Conservation (phyloP, 35 echinoderm and acorn worm species). For the Stichopus chloronotus region DNA sequence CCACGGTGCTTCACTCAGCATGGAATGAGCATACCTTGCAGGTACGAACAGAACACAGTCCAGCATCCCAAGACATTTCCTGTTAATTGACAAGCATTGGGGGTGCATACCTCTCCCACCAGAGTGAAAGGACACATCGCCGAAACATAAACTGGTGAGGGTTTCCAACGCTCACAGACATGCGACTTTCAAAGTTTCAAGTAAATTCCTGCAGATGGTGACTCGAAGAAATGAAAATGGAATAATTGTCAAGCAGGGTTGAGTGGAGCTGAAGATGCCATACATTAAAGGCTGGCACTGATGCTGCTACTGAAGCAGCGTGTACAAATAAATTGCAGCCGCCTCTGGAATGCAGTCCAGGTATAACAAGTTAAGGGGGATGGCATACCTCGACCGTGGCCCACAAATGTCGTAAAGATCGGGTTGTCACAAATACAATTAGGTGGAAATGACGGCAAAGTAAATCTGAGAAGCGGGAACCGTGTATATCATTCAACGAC, state of each 20-base stretch:
- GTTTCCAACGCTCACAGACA: not conserved
- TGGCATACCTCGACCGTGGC: not conserved
- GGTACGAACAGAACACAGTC: not conserved
- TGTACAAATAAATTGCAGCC: slow-evolving; percentile 24
- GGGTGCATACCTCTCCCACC: not conserved
- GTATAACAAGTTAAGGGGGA: not conserved
- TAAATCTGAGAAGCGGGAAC: not conserved
- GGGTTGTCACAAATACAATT: slow-evolving; percentile 18
- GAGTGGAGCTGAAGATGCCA: not conserved
- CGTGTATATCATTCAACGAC: too few relatives aligned
- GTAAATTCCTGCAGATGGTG: slow-evolving; percentile 18
- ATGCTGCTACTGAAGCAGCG: not conserved
- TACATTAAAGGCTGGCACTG: not conserved
- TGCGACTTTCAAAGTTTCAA: not conserved
- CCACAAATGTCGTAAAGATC: slow-evolving; percentile 31
- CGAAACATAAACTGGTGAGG: not conserved
- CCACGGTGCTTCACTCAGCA: not conserved
- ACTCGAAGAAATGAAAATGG: slow-evolving; percentile 28
- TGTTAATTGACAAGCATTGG: slow-evolving; percentile 7
- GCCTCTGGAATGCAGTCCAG: slow-evolving; percentile 17
- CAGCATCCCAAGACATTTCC: not conserved
- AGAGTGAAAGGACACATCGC: not conserved
- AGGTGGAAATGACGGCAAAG: not conserved
- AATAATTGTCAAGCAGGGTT: slow-evolving; percentile 18
- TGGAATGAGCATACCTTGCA: not conserved